A percentile compares a stretch with the other conserved stretches of the same genome.
Evolutionary conservation across 2,888 invertebrate genomes (phyloP).

Genomic region (Diarsia dahlii): DNA sequence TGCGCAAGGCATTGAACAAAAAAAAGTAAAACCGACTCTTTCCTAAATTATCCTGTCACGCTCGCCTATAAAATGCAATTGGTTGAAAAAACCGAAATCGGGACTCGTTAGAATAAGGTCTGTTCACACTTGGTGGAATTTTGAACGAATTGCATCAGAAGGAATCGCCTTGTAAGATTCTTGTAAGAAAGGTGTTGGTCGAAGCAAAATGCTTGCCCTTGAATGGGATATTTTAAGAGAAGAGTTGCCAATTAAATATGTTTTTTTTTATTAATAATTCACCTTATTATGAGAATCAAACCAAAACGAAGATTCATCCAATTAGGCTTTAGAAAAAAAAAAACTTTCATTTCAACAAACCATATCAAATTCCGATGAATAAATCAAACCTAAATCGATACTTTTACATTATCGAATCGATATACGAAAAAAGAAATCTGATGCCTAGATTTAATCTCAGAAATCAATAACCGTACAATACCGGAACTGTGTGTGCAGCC

Average conservation of each 20-base stretch:
- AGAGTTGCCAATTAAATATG: background rate
- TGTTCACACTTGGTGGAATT: conserved; percentile 45
- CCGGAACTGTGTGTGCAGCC: conserved; percentile 61
- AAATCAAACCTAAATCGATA: conserved; percentile 57
- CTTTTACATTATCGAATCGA: conserved; percentile 53
- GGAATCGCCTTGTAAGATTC: background rate
- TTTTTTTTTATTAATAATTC: background rate
- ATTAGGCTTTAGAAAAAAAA: conserved; percentile 10
- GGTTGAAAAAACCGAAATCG: conserved; percentile 85
- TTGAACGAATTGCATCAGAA: background rate
- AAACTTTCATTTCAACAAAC: conserved; percentile 31
- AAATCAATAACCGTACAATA: conserved; percentile 59
- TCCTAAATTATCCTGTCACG: conserved; percentile 90
- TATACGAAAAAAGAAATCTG: conserved; percentile 50
- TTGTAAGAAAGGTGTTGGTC: background rate
- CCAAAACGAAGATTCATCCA: background rate
- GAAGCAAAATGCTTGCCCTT: background rate
- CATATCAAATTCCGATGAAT: conserved; percentile 47
- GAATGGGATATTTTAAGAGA: no score
- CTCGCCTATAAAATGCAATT: conserved; percentile 90
- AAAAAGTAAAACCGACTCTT: conserved; percentile 79
- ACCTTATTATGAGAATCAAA: background rate
- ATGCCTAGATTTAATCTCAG: conserved; percentile 61
- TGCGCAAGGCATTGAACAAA: conserved; percentile 79
- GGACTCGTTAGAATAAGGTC: conserved; percentile 84